Conservation (phyloP, 2,113 vertebrate genomes). For the Setophaga kirtlandii region DNA sequence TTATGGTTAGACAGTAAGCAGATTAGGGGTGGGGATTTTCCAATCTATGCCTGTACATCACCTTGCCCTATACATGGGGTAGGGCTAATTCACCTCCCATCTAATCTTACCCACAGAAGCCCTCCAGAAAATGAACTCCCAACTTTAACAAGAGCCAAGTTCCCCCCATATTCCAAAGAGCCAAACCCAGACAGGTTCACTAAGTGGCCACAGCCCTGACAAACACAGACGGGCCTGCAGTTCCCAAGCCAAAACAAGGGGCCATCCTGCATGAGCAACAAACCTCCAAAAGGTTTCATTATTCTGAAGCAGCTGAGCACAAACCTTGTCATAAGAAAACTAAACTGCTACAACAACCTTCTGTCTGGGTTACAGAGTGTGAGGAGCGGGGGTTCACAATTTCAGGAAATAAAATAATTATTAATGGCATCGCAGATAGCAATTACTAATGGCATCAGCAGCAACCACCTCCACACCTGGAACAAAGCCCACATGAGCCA, state of each 20-base stretch:
- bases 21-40: not conserved
- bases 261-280: not conserved
- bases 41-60: not conserved
- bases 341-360: not conserved
- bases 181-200: not conserved
- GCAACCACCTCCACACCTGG: conserved; percentile 5
- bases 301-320: not conserved
- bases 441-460: not conserved
- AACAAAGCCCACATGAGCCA: not conserved
- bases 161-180: not conserved
- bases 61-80: not conserved
- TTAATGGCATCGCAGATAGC: not conserved
- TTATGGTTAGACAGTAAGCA: not conserved
- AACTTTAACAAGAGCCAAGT: not conserved
- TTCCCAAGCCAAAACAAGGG: not conserved
- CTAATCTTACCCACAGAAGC: not conserved
- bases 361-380: not conserved
- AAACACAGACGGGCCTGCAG: not conserved
- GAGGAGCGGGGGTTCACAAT: not conserved
- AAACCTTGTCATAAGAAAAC: not conserved
- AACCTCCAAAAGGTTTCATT: not conserved
- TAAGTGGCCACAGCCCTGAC: not conserved
- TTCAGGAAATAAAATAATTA: not conserved
- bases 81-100: not conserved
- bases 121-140: not conserved